Percentiles rank a stretch among this genome's conserved stretches.
Conservation (phyloP, 2,113 vertebrate genomes). For the Saimiri boliviensis region DNA sequence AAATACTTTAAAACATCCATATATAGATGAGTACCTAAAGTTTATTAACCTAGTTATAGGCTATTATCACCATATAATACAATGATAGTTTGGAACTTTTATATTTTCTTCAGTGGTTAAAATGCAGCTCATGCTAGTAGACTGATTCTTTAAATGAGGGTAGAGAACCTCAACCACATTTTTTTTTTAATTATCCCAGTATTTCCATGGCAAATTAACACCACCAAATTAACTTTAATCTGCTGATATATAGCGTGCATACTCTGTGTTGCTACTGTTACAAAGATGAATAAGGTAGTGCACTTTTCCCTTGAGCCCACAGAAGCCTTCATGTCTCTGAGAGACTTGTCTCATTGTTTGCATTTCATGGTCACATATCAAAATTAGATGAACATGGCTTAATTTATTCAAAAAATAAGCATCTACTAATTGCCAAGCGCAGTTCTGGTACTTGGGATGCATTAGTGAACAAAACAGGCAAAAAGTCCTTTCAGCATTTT, state of each 20-base stretch:
- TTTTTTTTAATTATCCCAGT: neutral
- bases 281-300: neutral
- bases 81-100: neutral
- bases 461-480: neutral
- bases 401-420: neutral
- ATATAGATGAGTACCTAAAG: conserved; percentile 30
- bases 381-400: neutral
- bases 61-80: neutral
- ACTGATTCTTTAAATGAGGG: neutral
- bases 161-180: neutral
- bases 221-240: conserved; percentile 32
- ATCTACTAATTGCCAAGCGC: neutral
- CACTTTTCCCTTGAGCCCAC: neutral
- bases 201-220: neutral
- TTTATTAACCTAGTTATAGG: conserved; percentile 16
- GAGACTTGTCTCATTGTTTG: neutral
- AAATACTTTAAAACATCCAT: conserved; percentile 1
- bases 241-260: neutral
- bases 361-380: neutral
- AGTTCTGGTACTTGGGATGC: neutral
- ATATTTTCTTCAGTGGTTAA: conserved; percentile 21
- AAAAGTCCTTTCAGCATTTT: neutral
- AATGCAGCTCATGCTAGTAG: neutral
- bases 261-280: neutral
- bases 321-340: neutral